Evolutionary conservation across 2,888 invertebrate genomes (phyloP), one percentile per base, ranked within the genome.

Genomic region (Pandemis heparana): DNA sequence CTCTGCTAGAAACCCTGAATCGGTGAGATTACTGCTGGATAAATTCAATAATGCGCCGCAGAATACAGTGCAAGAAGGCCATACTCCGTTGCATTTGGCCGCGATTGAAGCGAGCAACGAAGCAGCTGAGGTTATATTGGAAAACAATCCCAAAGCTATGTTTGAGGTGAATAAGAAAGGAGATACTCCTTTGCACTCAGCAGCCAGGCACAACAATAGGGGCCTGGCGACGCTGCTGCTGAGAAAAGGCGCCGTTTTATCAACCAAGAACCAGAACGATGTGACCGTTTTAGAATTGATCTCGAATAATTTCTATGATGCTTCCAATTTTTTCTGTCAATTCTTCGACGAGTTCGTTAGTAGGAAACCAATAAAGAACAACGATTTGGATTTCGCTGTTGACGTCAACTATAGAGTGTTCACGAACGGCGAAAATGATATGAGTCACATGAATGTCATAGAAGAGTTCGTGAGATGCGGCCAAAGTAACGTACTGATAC

Each of bases 381-480:
- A 18, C 23, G 59, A 43, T 12, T 10, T 60, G 7, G 16, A 60
- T 46, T 60, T 18, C 18, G 53, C 18, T 0, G 8, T 53, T 1
- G 3, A 18, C n/a, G 43, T 68, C 32, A n/a, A 46, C 18, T 68
- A 46, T 10, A 18, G 41, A 43, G 46, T 32, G 10, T 16, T 68
- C 8, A 32, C 67, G 16, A 16, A 68, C 14, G 66, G 41, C 6
- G n/a, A 53, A 43, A n/a, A 16, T 1, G 46, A 38, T 1, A 60
- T 41, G 41, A 68, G 60, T 14, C 69, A 69, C 23, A 61, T 69
- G 6, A 39, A 69, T 18, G 63, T 70, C 12, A 18, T 70, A 12
- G 63, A 70, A n/a, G 32, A 63, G 63, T 10, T 70, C n/a, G 38
- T 70, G 39, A 56, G 43, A 14, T 70, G 53, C 43, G 70, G 56